Evolutionary conservation across 2,113 vertebrate genomes (phyloP).

Genomic region (Ia io): DNA sequence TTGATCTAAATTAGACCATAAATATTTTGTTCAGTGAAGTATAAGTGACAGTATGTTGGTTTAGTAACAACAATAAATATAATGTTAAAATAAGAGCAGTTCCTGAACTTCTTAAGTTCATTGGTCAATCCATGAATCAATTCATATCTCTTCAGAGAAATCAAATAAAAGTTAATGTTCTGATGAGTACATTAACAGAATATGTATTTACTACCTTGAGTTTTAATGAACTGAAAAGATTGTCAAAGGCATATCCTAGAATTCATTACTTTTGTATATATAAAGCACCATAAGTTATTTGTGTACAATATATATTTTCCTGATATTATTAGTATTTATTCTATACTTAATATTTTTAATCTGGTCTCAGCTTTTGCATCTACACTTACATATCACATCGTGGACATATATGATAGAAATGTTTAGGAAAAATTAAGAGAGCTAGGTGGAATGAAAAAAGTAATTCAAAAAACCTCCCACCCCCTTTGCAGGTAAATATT

Average conservation of each 20-base stretch:
- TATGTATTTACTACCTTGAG: neutral
- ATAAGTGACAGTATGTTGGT: constrained; percentile 51
- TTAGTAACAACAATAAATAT: constrained; percentile 65
- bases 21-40: constrained; percentile 56
- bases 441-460: neutral
- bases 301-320: neutral
- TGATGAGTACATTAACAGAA: neutral
- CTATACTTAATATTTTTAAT: neutral
- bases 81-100: constrained; percentile 46
- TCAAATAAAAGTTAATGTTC: constrained; percentile 25
- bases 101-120: constrained; percentile 46
- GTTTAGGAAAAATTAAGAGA: neutral
- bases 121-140: constrained; percentile 12
- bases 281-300: neutral
- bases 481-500: neutral
- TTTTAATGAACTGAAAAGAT: constrained; percentile 16
- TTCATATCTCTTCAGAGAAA: neutral
- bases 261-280: neutral
- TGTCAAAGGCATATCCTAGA: neutral
- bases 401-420: neutral
- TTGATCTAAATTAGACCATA: constrained; percentile 62
- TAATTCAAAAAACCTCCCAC: neutral
- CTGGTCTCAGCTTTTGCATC: neutral
- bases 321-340: neutral
- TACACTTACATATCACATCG: neutral